A percentile compares a stretch with the other conserved stretches of the same genome.
These are phyloP conservation scores for Hypena proboscidalis DNA, from an alignment of 2,888 invertebrate species.

Conservation along the genomic window DNA sequence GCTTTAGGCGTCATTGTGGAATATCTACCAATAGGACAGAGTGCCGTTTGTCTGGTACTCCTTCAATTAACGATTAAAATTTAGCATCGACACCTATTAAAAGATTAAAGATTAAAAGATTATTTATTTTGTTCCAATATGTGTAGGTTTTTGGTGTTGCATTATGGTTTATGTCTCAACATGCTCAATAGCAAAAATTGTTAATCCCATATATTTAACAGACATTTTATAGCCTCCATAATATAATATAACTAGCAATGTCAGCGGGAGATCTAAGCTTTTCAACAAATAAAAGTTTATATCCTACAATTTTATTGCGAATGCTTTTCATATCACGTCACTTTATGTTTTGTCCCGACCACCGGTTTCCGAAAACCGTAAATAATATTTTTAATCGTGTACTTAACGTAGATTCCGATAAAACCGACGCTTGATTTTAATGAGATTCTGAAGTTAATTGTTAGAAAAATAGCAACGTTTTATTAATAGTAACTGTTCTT, in stretches of 20 bases:
- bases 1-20: no score
- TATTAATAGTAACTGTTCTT: not conserved
- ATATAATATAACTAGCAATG: slow-evolving; percentile 1
- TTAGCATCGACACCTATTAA: no score
- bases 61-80: no score
- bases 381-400: slow-evolving; percentile 2
- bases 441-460: not conserved
- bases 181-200: not conserved
- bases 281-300: slow-evolving; percentile 6
- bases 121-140: no score
- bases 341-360: slow-evolving; percentile 2
- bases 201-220: slow-evolving; percentile 1
- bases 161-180: not conserved
- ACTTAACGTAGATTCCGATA: not conserved
- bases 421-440: not conserved
- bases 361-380: not conserved
- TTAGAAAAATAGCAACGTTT: not conserved
- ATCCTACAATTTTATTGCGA: not conserved
- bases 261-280: slow-evolving; percentile 6
- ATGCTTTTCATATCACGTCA: not conserved
- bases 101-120: no score
- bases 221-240: slow-evolving; percentile 1
- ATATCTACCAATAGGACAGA: no score
- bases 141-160: not conserved
- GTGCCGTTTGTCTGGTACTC: no score